Percentiles rank a stretch among this genome's conserved stretches.
Evolutionary conservation across 2,888 invertebrate species (phyloP).

Genomic region (Herminia tarsipennalis): DNA sequence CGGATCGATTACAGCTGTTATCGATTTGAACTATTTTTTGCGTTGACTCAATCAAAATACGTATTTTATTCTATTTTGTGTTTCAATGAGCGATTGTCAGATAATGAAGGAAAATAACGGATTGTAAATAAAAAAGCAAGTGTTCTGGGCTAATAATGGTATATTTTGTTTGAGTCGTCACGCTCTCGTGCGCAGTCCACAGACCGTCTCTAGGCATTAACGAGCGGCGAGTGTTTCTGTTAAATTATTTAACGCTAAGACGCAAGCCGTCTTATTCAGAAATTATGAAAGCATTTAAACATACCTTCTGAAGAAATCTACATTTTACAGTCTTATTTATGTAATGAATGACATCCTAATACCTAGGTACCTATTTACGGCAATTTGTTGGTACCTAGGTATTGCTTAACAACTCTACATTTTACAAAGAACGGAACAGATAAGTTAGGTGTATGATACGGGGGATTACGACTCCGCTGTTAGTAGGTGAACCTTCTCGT

Average conservation of each 20-base stretch:
- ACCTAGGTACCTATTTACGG: too few species aligned
- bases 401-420: too few species aligned
- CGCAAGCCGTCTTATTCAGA: conserved; percentile 21
- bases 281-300: background rate
- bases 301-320: background rate
- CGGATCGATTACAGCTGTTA: conserved; percentile 44
- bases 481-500: too few species aligned
- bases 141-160: conserved; percentile 51
- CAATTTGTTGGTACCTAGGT: too few species aligned
- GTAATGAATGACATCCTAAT: too few species aligned
- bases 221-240: conserved; percentile 63
- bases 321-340: background rate
- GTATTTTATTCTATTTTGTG: conserved; percentile 21
- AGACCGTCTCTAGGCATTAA: conserved; percentile 56
- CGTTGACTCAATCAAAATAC: conserved; percentile 14
- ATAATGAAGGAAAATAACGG: conserved; percentile 34
- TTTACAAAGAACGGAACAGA: too few species aligned
- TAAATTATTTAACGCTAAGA: conserved; percentile 70
- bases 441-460: too few species aligned
- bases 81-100: conserved; percentile 24
- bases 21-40: conserved; percentile 23
- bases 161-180: conserved; percentile 61
- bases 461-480: too few species aligned
- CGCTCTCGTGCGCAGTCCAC: conserved; percentile 70
- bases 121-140: conserved; percentile 49